Evolutionary conservation across 2,797 vertebrate genomes (phyloP).

Genomic region (Tapera naevia): DNA sequence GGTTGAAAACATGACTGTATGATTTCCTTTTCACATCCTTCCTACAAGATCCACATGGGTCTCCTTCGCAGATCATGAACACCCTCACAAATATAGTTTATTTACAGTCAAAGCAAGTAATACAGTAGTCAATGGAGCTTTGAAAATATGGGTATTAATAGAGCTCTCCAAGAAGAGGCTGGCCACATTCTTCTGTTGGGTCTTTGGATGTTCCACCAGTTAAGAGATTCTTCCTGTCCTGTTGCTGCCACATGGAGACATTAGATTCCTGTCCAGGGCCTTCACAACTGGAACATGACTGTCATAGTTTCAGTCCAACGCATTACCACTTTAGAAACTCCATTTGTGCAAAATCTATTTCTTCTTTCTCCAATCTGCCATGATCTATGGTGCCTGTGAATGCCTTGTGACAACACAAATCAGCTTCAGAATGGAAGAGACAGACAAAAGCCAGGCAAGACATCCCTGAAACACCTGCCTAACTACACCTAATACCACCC

Average conservation of each 20-base stretch:
- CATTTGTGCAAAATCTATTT: not conserved
- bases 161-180: not conserved
- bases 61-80: not conserved
- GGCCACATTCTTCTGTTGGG: not conserved
- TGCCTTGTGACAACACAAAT: not conserved
- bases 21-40: not conserved
- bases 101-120: not conserved
- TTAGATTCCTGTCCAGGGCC: not conserved
- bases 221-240: fast-evolving
- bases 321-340: not conserved
- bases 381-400: not conserved
- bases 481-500: not conserved
- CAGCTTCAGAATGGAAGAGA: not conserved
- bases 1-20: not conserved
- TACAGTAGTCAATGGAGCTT: not conserved
- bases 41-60: not conserved
- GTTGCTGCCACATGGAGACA: not conserved
- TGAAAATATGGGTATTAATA: not conserved
- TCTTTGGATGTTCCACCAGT: not conserved
- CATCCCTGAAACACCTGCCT: not conserved
- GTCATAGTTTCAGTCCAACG: not conserved
- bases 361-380: fast-evolving
- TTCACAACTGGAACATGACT: not conserved
- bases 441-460: not conserved
- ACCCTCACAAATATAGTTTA: not conserved